phyloP scores from a whole-genome alignment of 2,113 vertebrate genomes.

The Triplophysa siluroides region DNA sequence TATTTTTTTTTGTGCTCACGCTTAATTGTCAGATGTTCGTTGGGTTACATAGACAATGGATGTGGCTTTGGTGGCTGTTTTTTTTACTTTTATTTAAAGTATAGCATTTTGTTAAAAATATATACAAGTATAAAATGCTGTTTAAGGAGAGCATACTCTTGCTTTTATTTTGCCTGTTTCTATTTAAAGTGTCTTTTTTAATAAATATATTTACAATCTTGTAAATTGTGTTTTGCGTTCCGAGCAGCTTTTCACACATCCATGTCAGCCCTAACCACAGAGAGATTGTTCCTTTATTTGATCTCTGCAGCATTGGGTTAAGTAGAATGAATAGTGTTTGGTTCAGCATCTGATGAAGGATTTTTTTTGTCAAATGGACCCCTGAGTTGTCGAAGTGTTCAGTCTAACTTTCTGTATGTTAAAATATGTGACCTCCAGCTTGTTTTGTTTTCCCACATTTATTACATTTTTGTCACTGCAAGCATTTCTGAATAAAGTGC shows the following conservation, averaged over 20 bases:
- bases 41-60: slow-evolving; percentile 85
- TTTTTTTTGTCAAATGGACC: slow-evolving; percentile 70
- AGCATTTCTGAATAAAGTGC: slow-evolving; percentile 96
- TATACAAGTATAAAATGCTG: slow-evolving; percentile 72
- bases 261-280: slow-evolving; percentile 68
- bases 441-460: slow-evolving; percentile 71
- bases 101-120: slow-evolving; percentile 88
- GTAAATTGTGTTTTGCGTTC: slow-evolving; percentile 52
- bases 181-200: slow-evolving; percentile 44
- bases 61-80: slow-evolving; percentile 89
- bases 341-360: slow-evolving; percentile 74
- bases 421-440: slow-evolving; percentile 91
- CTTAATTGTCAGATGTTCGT: slow-evolving; percentile 90
- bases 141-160: slow-evolving; percentile 60
- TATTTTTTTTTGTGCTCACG: slow-evolving; percentile 87
- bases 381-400: slow-evolving; percentile 71
- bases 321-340: slow-evolving; percentile 83
- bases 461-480: slow-evolving; percentile 79
- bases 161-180: slow-evolving; percentile 55
- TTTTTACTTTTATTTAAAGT: slow-evolving; percentile 76
- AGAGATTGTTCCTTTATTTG: slow-evolving; percentile 80
- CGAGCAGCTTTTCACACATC: slow-evolving; percentile 41
- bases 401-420: slow-evolving; percentile 85
- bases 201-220: slow-evolving; percentile 66
- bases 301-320: slow-evolving; percentile 84